Conservation (phyloP, 2,888 invertebrate species). For the Callyntrura guangdongensis region DNA sequence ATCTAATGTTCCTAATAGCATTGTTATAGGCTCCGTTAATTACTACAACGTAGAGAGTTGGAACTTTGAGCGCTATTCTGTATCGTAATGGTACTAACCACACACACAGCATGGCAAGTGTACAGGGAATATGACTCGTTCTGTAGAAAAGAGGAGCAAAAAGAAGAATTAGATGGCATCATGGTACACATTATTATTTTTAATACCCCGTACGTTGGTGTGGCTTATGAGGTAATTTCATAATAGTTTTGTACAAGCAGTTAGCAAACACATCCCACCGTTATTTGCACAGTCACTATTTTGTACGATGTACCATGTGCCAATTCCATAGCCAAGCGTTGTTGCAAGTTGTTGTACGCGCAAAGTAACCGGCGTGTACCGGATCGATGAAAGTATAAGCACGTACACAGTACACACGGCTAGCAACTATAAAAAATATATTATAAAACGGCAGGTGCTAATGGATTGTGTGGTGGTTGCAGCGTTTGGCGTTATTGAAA, state of each 20-base stretch:
- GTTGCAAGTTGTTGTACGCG: too few species aligned
- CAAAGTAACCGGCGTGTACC: neutral
- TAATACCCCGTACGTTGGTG: slow-evolving; percentile 31
- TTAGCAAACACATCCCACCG: neutral
- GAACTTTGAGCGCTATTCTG: too few species aligned
- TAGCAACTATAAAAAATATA: too few species aligned
- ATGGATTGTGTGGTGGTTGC: neutral
- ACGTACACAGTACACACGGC: neutral
- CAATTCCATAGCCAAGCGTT: neutral
- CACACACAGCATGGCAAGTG: neutral
- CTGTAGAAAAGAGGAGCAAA: neutral
- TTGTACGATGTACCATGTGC: neutral
- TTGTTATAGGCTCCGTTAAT: slow-evolving; percentile 15
- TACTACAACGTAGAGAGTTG: slow-evolving; percentile 17
- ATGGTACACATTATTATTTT: too few species aligned
- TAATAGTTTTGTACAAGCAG: slow-evolving; percentile 16
- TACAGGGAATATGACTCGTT: slow-evolving; percentile 11
- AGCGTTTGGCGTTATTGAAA: slow-evolving; percentile 5
- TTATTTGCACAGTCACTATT: neutral
- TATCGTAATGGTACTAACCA: neutral
- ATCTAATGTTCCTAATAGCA: neutral
- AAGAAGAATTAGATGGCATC: too few species aligned
- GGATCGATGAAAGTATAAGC: neutral
- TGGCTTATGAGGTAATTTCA: slow-evolving; percentile 19
- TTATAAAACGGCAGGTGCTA: neutral